Conservation (phyloP, 2,888 invertebrate species). For the Acanthopleura granulata region DNA sequence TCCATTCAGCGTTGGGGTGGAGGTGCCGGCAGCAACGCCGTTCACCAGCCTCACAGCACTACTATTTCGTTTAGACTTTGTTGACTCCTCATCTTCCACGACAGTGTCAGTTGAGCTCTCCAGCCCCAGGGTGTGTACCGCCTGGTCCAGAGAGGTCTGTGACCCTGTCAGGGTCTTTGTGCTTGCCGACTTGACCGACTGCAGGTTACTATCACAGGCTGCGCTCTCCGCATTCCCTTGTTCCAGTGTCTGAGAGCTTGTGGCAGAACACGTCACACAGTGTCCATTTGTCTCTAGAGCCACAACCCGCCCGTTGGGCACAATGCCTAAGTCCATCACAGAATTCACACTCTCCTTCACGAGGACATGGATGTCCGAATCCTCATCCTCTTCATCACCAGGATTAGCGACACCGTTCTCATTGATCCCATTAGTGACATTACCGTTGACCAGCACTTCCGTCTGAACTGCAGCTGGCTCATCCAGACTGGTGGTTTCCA, state of each 20-base stretch:
- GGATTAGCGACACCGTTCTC: conserved; percentile 18
- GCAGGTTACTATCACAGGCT: conserved; percentile 16
- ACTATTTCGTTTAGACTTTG: neutral
- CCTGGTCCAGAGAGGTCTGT: conserved; percentile 2
- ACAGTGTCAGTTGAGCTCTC: conserved; percentile 75
- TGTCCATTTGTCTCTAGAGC: neutral
- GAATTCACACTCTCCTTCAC: conserved; percentile 13
- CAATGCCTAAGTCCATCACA: conserved; percentile 21
- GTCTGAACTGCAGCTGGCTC: conserved; percentile 1
- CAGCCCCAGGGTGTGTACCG: conserved; percentile 35
- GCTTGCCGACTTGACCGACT: neutral
- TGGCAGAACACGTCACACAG: neutral
- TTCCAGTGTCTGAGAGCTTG: neutral
- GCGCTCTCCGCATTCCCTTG: neutral
- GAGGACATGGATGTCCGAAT: conserved; percentile 8
- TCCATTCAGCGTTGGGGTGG: neutral
- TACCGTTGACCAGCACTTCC: neutral
- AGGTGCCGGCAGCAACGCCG: neutral
- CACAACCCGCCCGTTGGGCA: conserved; percentile 26
- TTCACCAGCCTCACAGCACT: neutral
- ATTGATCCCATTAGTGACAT: conserved; percentile 18
- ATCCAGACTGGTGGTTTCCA: conserved; percentile 5
- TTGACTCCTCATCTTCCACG: conserved; percentile 43
- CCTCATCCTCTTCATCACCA: conserved; percentile 22
- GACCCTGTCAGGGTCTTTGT: conserved; percentile 13